Conservation (phyloP, 2,888 invertebrate genomes). For the Nebria salina region DNA sequence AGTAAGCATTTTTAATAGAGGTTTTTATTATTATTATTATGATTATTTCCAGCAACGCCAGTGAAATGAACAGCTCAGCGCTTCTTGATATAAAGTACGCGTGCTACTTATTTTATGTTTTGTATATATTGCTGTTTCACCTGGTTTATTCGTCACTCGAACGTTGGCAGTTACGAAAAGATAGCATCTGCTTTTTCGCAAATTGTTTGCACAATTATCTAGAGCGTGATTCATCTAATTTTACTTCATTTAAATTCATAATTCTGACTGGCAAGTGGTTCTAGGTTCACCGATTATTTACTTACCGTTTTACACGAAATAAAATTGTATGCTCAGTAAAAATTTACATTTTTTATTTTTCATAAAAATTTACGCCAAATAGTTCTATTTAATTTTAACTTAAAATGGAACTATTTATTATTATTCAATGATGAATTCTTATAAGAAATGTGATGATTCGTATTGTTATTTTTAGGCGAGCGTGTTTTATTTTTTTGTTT, state of each 20-base stretch:
- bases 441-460: not conserved
- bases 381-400: too few relatives aligned
- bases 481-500: not conserved
- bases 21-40: slow-evolving; percentile 16
- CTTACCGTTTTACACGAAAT: not conserved
- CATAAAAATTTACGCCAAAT: too few relatives aligned
- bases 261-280: slow-evolving; percentile 12
- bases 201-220: slow-evolving; percentile 16
- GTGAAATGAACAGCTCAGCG: slow-evolving; percentile 38
- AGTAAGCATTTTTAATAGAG: slow-evolving; percentile 40
- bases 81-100: slow-evolving; percentile 20
- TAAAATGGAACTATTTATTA: too few relatives aligned
- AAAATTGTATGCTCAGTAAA: not conserved
- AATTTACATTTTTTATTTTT: too few relatives aligned
- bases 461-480: not conserved
- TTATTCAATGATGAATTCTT: not conserved
- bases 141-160: slow-evolving; percentile 16
- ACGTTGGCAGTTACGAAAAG: not conserved
- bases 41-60: not conserved
- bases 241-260: slow-evolving; percentile 14
- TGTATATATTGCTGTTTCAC: not conserved
- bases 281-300: not conserved
- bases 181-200: slow-evolving; percentile 8
- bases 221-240: slow-evolving; percentile 19
- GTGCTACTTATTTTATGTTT: slow-evolving; percentile 34